Evolutionary conservation across 2,797 vertebrate genomes (phyloP).

Genomic region (Anguilla pacifica): DNA sequence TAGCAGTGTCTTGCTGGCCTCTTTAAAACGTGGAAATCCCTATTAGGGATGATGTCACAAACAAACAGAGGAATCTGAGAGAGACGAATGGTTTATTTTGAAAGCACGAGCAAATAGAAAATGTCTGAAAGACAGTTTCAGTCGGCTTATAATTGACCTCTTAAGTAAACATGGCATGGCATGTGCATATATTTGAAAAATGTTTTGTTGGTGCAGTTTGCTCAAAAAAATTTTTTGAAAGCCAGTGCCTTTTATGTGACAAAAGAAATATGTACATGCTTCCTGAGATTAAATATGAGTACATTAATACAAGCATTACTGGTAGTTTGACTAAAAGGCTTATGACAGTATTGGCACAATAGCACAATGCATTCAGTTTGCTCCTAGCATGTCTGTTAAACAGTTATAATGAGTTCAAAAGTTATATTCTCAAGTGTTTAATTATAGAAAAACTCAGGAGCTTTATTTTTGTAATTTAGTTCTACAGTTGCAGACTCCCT

Average conservation of each 20-base stretch:
- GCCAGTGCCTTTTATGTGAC: background rate
- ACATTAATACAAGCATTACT: background rate
- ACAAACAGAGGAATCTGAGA: conserved; percentile 20
- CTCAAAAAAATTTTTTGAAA: background rate
- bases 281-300: background rate
- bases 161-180: conserved; percentile 1
- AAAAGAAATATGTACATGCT: background rate
- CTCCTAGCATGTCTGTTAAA: background rate
- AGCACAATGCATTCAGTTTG: background rate
- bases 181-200: background rate
- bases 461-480: background rate
- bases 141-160: conserved; percentile 3
- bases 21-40: conserved; percentile 74
- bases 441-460: background rate
- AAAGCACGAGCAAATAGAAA: conserved; percentile 54
- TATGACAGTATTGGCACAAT: background rate
- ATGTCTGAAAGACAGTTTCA: background rate
- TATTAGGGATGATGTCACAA: conserved; percentile 64
- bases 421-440: background rate
- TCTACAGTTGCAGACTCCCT: background rate
- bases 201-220: background rate
- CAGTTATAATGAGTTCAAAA: background rate
- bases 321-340: background rate
- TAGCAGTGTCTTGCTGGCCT: conserved; percentile 86
- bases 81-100: conserved; percentile 56